A percentile compares a stretch with the other conserved stretches of the same genome.
phyloP scores from a whole-genome alignment of 2,888 invertebrate species.

The Syrista parreyssii region DNA sequence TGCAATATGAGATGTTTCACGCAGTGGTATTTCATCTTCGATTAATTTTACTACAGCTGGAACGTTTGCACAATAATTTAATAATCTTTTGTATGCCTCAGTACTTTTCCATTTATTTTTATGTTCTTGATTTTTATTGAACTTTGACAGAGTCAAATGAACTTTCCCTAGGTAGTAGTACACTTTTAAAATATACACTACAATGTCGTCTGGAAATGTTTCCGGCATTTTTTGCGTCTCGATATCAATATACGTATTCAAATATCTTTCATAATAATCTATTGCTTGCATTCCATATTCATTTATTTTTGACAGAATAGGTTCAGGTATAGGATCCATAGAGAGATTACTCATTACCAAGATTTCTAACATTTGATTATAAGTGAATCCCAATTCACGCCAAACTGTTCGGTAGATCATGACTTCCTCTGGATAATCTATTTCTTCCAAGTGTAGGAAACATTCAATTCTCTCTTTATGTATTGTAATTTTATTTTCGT shows the following conservation, averaged over 20 bases:
- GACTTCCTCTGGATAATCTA: neutral
- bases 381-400: slow-evolving; percentile 6
- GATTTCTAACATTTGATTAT: neutral
- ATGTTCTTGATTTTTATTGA: neutral
- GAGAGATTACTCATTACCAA: neutral
- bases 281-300: neutral
- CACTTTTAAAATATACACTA: neutral
- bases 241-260: neutral
- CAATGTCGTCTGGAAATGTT: neutral
- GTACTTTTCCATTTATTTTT: neutral
- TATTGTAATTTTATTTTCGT: neutral
- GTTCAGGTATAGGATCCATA: neutral
- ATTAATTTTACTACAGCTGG: neutral
- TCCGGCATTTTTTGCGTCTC: neutral
- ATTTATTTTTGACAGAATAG: neutral
- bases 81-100: neutral
- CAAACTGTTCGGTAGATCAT: neutral
- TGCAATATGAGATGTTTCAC: neutral
- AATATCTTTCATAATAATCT: slow-evolving; percentile 1
- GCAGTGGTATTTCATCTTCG: neutral
- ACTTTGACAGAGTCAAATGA: neutral
- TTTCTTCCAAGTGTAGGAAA: neutral
- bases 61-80: neutral
- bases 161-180: neutral
- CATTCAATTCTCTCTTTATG: neutral